Evolutionary conservation across 2,888 invertebrate species (phyloP).

Genomic region (Thumatha senex): DNA sequence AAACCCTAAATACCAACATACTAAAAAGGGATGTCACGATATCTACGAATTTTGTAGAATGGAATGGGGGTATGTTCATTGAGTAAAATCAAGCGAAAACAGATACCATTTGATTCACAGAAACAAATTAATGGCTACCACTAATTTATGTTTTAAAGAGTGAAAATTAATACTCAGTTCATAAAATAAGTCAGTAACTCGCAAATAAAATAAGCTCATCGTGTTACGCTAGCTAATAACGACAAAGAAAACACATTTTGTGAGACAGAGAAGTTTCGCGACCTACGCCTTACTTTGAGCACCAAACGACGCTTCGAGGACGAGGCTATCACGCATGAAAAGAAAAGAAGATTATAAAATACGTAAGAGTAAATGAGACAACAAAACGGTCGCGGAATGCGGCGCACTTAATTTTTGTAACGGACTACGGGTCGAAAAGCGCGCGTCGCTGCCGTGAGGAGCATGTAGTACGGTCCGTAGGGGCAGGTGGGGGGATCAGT

Average conservation of each 20-base stretch:
- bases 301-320: constrained; percentile 31
- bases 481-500: constrained; percentile 57
- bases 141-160: background rate
- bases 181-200: background rate
- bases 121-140: background rate
- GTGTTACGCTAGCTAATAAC: constrained; percentile 10
- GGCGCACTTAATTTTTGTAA: constrained; percentile 82
- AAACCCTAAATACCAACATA: too few relatives aligned
- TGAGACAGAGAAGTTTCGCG: constrained; percentile 43
- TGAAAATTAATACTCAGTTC: background rate
- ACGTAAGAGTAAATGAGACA: constrained; percentile 60
- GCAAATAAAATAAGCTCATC: background rate
- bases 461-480: constrained; percentile 68
- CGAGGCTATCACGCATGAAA: constrained; percentile 27
- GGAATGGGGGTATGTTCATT: too few relatives aligned
- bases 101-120: background rate
- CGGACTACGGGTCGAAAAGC: constrained; percentile 80
- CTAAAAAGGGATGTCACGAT: too few relatives aligned
- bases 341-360: constrained; percentile 28
- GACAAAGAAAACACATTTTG: constrained; percentile 29
- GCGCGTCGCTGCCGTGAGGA: constrained; percentile 69
- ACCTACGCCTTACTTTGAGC: constrained; percentile 42
- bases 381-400: constrained; percentile 71
- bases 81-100: too few relatives aligned
- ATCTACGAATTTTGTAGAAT: too few relatives aligned